Evolutionary conservation across 2,113 vertebrate species (phyloP).

Genomic region (Neolamprologus fasciatus): DNA sequence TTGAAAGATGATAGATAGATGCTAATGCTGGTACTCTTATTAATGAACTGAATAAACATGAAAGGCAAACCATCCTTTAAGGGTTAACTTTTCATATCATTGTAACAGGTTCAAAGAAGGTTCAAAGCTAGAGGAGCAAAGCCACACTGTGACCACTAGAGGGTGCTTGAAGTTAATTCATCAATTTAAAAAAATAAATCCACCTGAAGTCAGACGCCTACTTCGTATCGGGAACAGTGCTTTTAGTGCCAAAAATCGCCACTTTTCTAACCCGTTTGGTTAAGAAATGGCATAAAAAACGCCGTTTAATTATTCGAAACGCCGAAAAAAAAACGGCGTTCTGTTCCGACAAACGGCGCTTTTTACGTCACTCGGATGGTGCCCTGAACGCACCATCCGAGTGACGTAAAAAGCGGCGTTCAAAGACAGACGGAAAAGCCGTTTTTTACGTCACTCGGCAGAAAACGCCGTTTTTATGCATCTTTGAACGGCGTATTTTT

Average conservation of each 20-base stretch:
- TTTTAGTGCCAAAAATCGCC: background rate
- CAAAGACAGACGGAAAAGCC: rapidly evolving
- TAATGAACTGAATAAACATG: background rate
- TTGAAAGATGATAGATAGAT: background rate
- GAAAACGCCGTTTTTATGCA: too few species aligned
- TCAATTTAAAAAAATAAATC: background rate
- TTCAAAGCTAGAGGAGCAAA: background rate
- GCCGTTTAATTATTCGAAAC: background rate
- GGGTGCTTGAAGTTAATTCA: background rate
- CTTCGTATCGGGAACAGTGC: background rate
- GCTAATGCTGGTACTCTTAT: background rate
- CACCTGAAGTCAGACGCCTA: background rate
- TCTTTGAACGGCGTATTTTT: too few species aligned
- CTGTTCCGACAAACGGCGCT: too few species aligned
- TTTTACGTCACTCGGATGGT: rapidly evolving
- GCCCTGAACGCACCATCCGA: too few species aligned
- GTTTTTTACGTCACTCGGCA: rapidly evolving
- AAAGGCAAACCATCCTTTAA: background rate
- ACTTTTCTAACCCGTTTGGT: background rate
- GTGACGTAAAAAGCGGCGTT: too few species aligned
- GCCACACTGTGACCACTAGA: background rate
- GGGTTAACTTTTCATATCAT: background rate
- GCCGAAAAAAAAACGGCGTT: too few species aligned
- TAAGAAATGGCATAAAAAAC: background rate
- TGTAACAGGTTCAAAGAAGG: background rate